phyloP scores from a whole-genome alignment of 2,888 invertebrate genomes.

The Polietes domitor region DNA sequence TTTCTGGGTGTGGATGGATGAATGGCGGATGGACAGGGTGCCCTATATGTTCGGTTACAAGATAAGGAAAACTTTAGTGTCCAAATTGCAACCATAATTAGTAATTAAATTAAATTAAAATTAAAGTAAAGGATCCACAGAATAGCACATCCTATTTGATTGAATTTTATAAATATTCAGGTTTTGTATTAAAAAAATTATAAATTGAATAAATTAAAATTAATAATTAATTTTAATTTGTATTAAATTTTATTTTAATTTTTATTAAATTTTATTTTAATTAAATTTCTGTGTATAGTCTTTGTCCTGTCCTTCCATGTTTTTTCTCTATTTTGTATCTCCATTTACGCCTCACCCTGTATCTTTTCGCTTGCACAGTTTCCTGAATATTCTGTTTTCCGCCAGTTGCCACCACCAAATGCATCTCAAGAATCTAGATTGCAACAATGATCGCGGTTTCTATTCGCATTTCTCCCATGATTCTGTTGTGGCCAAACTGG shows the following conservation, averaged over 20 bases:
- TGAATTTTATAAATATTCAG: too few species aligned
- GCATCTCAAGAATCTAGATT: neutral
- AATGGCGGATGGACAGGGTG: neutral
- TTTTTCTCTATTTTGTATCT: neutral
- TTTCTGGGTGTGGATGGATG: constrained; percentile 5
- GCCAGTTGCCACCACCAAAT: neutral
- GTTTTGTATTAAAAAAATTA: too few species aligned
- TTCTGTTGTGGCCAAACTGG: constrained; percentile 41
- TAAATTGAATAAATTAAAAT: too few species aligned
- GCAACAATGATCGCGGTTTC: neutral
- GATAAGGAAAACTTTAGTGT: neutral
- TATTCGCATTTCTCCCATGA: constrained; percentile 4
- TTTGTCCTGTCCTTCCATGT: too few species aligned
- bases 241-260: too few species aligned
- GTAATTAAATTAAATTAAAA: too few species aligned
- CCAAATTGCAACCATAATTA: too few species aligned
- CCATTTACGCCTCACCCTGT: constrained; percentile 20
- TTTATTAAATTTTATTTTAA: neutral
- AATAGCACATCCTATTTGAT: too few species aligned
- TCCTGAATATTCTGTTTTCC: constrained; percentile 33
- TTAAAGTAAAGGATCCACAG: too few species aligned
- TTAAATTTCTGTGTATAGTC: constrained; percentile 13
- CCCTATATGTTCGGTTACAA: neutral
- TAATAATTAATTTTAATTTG: too few species aligned
- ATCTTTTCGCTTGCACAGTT: constrained; percentile 1